A percentile compares a stretch with the other conserved stretches of the same genome.
These are phyloP conservation scores for Orussus abietinus DNA, from an alignment of 1,140 invertebrate genomes.

Conservation along the genomic window DNA sequence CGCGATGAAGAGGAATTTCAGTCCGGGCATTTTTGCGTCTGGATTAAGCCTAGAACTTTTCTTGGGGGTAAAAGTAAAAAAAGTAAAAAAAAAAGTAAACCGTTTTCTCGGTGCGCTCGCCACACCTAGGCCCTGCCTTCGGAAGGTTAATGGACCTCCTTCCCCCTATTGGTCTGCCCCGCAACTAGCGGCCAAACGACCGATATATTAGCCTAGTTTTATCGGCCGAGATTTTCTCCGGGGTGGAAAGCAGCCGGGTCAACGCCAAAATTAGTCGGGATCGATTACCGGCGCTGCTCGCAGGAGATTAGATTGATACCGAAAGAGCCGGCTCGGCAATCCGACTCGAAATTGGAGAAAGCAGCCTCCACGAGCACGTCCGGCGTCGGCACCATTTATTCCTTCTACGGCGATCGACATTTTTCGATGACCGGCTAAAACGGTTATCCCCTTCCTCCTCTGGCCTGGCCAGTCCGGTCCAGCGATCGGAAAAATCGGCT, in stretches of 20 bases:
- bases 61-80: slow-evolving; percentile 3
- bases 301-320: slow-evolving; percentile 18
- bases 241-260: neutral
- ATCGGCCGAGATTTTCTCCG: neutral
- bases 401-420: no score
- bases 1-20: no score
- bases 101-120: slow-evolving; percentile 22
- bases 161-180: slow-evolving; percentile 17
- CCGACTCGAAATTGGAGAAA: slow-evolving; percentile 37
- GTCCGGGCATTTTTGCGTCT: neutral
- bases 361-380: slow-evolving; percentile 20
- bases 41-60: slow-evolving; percentile 8
- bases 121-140: slow-evolving; percentile 35
- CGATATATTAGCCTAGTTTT: slow-evolving; percentile 2
- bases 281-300: slow-evolving; percentile 6
- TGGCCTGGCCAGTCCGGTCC: neutral
- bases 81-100: slow-evolving; percentile 14
- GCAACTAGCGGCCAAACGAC: slow-evolving; percentile 12
- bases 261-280: neutral
- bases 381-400: slow-evolving; percentile 22
- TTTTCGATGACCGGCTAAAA: neutral
- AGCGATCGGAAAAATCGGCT: neutral
- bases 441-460: neutral
- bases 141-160: slow-evolving; percentile 34
- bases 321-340: slow-evolving; percentile 29